phyloP scores from a whole-genome alignment of 2,888 invertebrate species.

The Acrobasis consociella region DNA sequence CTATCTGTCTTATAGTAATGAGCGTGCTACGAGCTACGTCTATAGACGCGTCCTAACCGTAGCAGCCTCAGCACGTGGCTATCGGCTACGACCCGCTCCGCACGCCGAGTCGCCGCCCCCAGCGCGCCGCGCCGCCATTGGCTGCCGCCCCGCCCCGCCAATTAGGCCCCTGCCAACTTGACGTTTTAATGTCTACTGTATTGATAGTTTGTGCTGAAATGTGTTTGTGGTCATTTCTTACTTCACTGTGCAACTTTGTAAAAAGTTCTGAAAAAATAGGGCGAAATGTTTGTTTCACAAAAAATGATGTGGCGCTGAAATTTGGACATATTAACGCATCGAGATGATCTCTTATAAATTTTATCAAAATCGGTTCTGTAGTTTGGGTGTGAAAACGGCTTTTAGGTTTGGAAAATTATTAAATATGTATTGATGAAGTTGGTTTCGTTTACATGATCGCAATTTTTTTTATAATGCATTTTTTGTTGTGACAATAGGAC shows the following conservation, averaged over 20 bases:
- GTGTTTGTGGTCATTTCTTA: slow-evolving; percentile 2
- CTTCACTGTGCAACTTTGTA: not conserved
- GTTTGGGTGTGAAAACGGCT: too few relatives aligned
- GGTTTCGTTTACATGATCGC: too few relatives aligned
- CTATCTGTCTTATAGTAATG: too few relatives aligned
- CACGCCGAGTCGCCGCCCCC: slow-evolving; percentile 67
- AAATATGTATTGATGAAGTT: too few relatives aligned
- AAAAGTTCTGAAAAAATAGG: not conserved
- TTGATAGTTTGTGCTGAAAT: slow-evolving; percentile 42
- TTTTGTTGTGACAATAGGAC: too few relatives aligned
- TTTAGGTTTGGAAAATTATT: too few relatives aligned
- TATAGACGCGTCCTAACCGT: slow-evolving; percentile 18
- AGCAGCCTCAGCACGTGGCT: slow-evolving; percentile 26
- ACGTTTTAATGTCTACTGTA: slow-evolving; percentile 77
- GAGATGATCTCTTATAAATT: too few relatives aligned
- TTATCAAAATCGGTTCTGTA: too few relatives aligned
- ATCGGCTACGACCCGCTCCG: slow-evolving; percentile 62
- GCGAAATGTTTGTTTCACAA: too few relatives aligned
- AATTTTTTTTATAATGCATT: too few relatives aligned
- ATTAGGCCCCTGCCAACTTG: slow-evolving; percentile 73
- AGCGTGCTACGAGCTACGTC: slow-evolving; percentile 16
- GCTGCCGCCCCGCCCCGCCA: slow-evolving; percentile 68
- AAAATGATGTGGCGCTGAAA: too few relatives aligned
- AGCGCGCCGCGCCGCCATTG: slow-evolving; percentile 59
- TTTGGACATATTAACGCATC: too few relatives aligned